These are phyloP conservation scores for Heliconius erato DNA, from an alignment of 2,888 invertebrate species.

Conservation along the genomic window DNA sequence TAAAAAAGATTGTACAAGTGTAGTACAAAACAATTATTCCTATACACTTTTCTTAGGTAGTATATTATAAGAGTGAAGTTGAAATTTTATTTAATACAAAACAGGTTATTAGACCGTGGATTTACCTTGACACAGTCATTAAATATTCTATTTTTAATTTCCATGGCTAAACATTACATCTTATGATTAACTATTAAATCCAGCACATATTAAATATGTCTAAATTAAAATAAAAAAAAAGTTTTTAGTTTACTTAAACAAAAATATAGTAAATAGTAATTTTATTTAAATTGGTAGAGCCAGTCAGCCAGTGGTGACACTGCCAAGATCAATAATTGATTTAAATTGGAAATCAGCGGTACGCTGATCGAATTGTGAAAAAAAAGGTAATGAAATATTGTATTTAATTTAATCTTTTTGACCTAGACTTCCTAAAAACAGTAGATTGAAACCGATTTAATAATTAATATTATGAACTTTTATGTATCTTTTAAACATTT, in stretches of 20 bases:
- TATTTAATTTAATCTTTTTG: too few species aligned
- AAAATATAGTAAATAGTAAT: too few species aligned
- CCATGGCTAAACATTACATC: neutral
- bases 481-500: neutral
- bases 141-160: constrained; percentile 26
- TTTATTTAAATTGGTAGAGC: neutral
- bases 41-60: neutral
- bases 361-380: neutral
- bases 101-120: constrained; percentile 66
- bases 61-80: neutral
- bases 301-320: neutral
- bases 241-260: too few species aligned
- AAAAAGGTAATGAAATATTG: constrained; percentile 5
- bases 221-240: neutral
- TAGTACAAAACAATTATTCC: too few species aligned
- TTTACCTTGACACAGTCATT: constrained; percentile 70
- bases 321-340: constrained; percentile 13
- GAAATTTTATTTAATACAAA: constrained; percentile 44
- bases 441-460: neutral
- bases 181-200: neutral
- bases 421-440: constrained; percentile 7
- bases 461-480: neutral
- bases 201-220: neutral
- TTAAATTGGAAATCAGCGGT: constrained; percentile 3
- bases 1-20: neutral